These are phyloP conservation scores for Uropsilus gracilis DNA, from an alignment of 2,113 vertebrate species.

Conservation along the genomic window DNA sequence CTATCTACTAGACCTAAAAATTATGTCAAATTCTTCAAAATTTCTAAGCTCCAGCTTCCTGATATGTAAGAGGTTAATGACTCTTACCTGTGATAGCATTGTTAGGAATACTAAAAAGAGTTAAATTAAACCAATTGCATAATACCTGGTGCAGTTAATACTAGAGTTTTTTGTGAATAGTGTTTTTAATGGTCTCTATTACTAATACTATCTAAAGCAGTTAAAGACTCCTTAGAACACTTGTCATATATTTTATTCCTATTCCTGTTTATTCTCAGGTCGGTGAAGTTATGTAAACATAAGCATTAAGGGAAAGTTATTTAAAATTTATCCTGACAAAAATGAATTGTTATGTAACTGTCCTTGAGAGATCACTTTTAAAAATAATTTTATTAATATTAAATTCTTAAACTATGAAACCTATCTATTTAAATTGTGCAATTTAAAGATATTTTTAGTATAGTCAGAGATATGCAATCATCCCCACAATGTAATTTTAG, in stretches of 20 bases:
- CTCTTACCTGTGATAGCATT: not conserved
- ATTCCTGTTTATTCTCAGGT: not conserved
- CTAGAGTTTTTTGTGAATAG: not conserved
- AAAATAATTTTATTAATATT: not conserved
- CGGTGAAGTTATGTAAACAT: not conserved
- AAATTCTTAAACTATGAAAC: not conserved
- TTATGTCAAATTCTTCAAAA: not conserved
- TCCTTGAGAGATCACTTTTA: not conserved
- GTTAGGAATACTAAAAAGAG: not conserved
- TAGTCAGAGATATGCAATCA: not conserved
- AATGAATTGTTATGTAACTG: not conserved
- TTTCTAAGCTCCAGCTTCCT: not conserved
- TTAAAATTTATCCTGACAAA: not conserved
- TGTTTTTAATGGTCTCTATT: not conserved
- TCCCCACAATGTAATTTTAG: not conserved
- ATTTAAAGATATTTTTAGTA: not conserved
- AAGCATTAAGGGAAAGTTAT: not conserved
- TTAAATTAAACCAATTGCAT: not conserved
- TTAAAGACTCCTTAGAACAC: not conserved
- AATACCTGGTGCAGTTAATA: not conserved
- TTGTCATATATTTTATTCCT: not conserved
- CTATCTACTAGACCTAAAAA: not conserved
- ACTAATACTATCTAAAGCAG: slow-evolving; percentile 6
- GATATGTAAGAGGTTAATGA: not conserved
- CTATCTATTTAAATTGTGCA: not conserved